phyloP scores from a whole-genome alignment of 2,113 vertebrate species.

The Taxidea taxus region DNA sequence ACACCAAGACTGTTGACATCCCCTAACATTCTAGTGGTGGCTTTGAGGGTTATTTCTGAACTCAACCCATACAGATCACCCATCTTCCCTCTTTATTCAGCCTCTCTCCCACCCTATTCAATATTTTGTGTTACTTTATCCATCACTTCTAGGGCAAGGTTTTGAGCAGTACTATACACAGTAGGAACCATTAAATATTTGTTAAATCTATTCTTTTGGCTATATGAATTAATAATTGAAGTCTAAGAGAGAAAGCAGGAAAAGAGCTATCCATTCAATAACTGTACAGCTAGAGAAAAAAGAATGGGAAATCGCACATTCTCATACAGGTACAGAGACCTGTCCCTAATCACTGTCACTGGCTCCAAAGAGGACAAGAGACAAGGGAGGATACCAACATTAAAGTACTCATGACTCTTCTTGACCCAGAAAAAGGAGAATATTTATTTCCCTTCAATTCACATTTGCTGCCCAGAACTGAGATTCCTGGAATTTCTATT shows the following conservation, averaged over 20 bases:
- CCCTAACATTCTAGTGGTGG: background rate
- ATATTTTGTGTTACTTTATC: background rate
- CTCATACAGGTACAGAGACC: background rate
- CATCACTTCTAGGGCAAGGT: background rate
- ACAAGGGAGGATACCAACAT: background rate
- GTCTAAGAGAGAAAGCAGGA: background rate
- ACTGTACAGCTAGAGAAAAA: background rate
- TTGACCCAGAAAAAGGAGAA: background rate
- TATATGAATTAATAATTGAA: background rate
- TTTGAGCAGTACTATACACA: background rate
- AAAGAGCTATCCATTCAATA: background rate
- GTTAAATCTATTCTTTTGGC: background rate
- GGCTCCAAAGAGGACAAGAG: background rate
- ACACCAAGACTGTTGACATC: background rate
- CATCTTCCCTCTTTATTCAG: background rate
- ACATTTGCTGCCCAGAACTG: constrained; percentile 14
- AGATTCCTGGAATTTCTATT: constrained; percentile 65
- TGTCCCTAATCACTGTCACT: background rate
- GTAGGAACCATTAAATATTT: background rate
- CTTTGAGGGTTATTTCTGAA: background rate
- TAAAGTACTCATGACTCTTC: constrained; percentile 50
- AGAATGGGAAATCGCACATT: background rate
- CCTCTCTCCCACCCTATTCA: background rate
- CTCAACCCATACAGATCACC: background rate
- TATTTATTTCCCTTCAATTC: constrained; percentile 55